A percentile compares a stretch with the other conserved stretches of the same genome.
Conservation (phyloP, 2,113 vertebrate species). For the Phalacrocorax pelagicus region DNA sequence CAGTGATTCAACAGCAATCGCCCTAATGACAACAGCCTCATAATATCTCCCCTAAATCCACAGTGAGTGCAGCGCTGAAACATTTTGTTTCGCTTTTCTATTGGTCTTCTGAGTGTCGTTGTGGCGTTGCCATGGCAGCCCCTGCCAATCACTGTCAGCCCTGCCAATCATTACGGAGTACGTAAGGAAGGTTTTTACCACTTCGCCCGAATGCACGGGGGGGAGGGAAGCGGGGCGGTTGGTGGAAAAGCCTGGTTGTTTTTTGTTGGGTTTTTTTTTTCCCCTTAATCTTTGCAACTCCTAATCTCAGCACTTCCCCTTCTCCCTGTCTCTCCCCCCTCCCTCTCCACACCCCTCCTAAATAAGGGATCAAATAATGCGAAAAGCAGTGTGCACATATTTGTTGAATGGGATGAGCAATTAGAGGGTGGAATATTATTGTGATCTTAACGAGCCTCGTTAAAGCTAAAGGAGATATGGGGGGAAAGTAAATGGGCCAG, state of each 20-base stretch:
- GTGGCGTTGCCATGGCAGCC: conserved; percentile 97
- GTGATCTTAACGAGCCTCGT: conserved; percentile 89
- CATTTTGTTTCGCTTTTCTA: conserved; percentile 99
- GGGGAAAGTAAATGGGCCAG: conserved; percentile 84
- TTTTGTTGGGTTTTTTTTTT: neutral
- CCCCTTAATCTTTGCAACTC: conserved; percentile 80
- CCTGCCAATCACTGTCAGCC: conserved; percentile 99
- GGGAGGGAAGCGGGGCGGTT: conserved; percentile 63
- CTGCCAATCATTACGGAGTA: conserved; percentile 99
- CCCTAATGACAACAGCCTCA: conserved; percentile 99
- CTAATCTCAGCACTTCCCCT: conserved; percentile 89
- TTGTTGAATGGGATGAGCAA: conserved; percentile 93
- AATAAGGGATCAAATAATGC: conserved; percentile 85
- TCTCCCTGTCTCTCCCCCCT: conserved; percentile 46
- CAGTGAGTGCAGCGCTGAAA: conserved; percentile 99
- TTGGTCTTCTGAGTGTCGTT: conserved; percentile 99
- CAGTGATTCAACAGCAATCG: conserved; percentile 97
- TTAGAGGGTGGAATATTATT: conserved; percentile 92
- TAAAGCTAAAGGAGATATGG: conserved; percentile 85
- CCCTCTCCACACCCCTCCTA: conserved; percentile 71
- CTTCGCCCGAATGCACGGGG: conserved; percentile 81
- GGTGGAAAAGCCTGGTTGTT: conserved; percentile 58
- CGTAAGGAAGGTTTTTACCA: conserved; percentile 97
- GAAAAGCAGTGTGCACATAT: conserved; percentile 83
- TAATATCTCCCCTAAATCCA: conserved; percentile 99